phyloP scores from a whole-genome alignment of 2,888 invertebrate genomes.

The Beris morrisii region DNA sequence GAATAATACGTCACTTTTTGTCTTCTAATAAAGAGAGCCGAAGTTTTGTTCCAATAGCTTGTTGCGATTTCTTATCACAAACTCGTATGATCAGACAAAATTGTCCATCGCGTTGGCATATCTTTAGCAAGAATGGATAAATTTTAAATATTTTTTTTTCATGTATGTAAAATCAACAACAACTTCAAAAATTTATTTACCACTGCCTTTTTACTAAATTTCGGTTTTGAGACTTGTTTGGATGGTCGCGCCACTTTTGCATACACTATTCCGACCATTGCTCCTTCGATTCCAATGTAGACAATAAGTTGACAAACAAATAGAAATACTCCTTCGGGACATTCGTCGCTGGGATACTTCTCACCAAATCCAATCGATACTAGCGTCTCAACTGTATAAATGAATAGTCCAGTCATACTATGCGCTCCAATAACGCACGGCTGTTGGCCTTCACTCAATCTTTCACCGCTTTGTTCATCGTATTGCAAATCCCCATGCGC shows the following conservation, averaged over 20 bases:
- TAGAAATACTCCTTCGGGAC: slow-evolving; percentile 80
- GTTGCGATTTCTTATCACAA: slow-evolving; percentile 75
- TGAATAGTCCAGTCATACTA: slow-evolving; percentile 67
- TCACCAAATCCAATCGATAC: slow-evolving; percentile 83
- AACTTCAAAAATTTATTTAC: slow-evolving; percentile 60
- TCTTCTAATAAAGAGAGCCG: slow-evolving; percentile 60
- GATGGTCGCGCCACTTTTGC: slow-evolving; percentile 80
- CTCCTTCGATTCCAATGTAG: slow-evolving; percentile 62
- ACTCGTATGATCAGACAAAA: slow-evolving; percentile 79
- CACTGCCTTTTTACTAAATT: slow-evolving; percentile 76
- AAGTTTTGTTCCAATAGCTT: slow-evolving; percentile 78
- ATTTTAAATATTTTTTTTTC: too few species aligned
- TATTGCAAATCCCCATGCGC: slow-evolving; percentile 75
- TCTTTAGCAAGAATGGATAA: slow-evolving; percentile 53
- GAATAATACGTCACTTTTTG: slow-evolving; percentile 45
- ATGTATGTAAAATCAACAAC: not conserved
- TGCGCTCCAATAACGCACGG: slow-evolving; percentile 64
- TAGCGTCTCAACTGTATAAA: slow-evolving; percentile 88
- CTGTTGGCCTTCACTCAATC: slow-evolving; percentile 55
- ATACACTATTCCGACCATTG: slow-evolving; percentile 68
- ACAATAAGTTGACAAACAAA: slow-evolving; percentile 80
- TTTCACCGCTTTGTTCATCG: slow-evolving; percentile 57
- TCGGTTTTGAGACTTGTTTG: slow-evolving; percentile 72
- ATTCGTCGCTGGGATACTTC: slow-evolving; percentile 79
- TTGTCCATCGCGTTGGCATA: slow-evolving; percentile 77